Evolutionary conservation across 2,113 vertebrate species (phyloP).

Genomic region (Agelaius phoeniceus): DNA sequence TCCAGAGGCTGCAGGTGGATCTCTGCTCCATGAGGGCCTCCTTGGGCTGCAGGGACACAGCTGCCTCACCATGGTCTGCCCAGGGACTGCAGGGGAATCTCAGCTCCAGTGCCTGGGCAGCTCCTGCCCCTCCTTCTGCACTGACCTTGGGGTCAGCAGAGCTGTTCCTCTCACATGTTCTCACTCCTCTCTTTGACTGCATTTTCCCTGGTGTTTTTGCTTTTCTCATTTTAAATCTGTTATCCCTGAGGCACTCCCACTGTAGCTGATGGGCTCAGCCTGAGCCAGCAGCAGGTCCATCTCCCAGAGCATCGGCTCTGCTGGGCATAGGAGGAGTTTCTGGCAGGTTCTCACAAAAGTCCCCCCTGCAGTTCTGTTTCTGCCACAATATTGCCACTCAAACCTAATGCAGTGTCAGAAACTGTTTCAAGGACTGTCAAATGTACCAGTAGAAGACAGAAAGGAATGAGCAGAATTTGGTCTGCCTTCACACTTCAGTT

Average conservation of each 20-base stretch:
- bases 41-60: neutral
- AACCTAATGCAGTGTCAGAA: neutral
- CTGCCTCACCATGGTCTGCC: neutral
- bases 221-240: neutral
- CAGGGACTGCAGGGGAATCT: neutral
- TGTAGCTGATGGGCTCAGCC: neutral
- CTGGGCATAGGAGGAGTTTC: accelerated
- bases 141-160: neutral
- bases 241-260: neutral
- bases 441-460: neutral
- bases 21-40: neutral
- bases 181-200: neutral
- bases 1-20: neutral
- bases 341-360: neutral
- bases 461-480: neutral
- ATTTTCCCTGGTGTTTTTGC: neutral
- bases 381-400: neutral
- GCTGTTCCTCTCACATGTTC: neutral
- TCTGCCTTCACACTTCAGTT: neutral
- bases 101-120: accelerated
- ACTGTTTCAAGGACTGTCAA: neutral
- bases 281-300: accelerated
- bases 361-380: no score
- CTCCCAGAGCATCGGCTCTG: accelerated
- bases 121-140: neutral